A percentile compares a stretch with the other conserved stretches of the same genome.
phyloP scores from a whole-genome alignment of 2,113 vertebrate genomes.

The Clarias magur region DNA sequence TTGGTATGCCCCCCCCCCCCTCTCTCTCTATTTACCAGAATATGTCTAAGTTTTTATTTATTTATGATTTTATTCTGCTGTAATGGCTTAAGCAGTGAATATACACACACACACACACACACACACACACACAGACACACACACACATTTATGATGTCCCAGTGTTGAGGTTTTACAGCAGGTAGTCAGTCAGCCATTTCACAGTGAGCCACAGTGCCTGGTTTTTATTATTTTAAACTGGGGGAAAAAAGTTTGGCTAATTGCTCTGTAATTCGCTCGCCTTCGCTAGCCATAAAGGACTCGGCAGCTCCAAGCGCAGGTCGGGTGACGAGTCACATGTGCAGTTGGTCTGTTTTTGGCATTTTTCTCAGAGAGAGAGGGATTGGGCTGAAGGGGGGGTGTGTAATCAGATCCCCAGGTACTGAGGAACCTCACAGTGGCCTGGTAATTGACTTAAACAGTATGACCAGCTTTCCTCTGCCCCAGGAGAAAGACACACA shows the following conservation, averaged over 20 bases:
- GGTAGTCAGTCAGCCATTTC: constrained; percentile 64
- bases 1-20: constrained; percentile 28
- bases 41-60: constrained; percentile 9
- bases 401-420: constrained; percentile 65
- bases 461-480: constrained; percentile 62
- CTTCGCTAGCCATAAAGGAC: constrained; percentile 59
- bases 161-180: constrained; percentile 66
- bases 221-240: constrained; percentile 69
- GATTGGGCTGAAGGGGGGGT: background rate
- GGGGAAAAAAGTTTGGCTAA: constrained; percentile 58
- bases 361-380: background rate
- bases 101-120: constrained; percentile 18
- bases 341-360: background rate
- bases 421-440: constrained; percentile 69
- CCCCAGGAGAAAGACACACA: constrained; percentile 60
- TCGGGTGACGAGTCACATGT: constrained; percentile 39
- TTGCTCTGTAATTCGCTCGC: constrained; percentile 55
- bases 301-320: constrained; percentile 12
- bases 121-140: background rate
- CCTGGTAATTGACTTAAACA: constrained; percentile 75
- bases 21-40: constrained; percentile 22
- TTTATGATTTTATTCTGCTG: background rate
- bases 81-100: constrained; percentile 4
- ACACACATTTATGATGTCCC: constrained; percentile 53
- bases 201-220: constrained; percentile 68